Base-by-base conservation (phyloP, 2,888 invertebrate species). In the Subacronicta megacephala region DNA sequence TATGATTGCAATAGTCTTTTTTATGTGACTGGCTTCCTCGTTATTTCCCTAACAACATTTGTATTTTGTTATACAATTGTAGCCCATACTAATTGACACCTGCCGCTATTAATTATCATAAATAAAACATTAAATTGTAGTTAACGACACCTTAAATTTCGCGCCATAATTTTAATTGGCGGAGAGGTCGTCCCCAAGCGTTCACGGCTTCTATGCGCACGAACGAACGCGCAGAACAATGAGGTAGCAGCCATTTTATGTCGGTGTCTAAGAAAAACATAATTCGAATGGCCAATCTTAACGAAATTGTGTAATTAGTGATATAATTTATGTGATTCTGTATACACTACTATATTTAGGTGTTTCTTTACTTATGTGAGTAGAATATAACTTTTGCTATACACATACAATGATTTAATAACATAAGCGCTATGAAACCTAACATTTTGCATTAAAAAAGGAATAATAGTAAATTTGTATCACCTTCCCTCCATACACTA, bases 231-330 rank as follows among this genome's bases (percentile, higher is more conserved):
- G 94, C 94, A 94, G 93, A 93, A 94, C 94, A 94, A 94, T 94
- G 94, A 94, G 94, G 93, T 93, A 94, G 93, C 94, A 93, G 94
- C 94, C 94, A 94, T 94, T 94, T 94, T 94, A 94, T 94, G 90
- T 94, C 93, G 93, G 93, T 94, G 94, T 90, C 90, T 90, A 93
- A 93, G 93, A 93, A 94, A 94, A 94, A 94, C 93, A 93, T 94
- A 92, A 93, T 94, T 92, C 94, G 93, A 94, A 94, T 94, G 94
- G 93, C 94, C 93, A 94, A 94, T 94, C 92, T 93, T 93, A 90
- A 88, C 90, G 81, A 93, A 93, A 93, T 94, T 92, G 93, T 93
- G 93, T 93, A 93, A 94, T 94, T 94, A 94, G 94, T 94, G 94
- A 85, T 90, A 87, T 92, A 93, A 93, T 94, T 93, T 93, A 93